Evolutionary conservation across 2,113 vertebrate species (phyloP).

Genomic region (Salvelinus namaycush): DNA sequence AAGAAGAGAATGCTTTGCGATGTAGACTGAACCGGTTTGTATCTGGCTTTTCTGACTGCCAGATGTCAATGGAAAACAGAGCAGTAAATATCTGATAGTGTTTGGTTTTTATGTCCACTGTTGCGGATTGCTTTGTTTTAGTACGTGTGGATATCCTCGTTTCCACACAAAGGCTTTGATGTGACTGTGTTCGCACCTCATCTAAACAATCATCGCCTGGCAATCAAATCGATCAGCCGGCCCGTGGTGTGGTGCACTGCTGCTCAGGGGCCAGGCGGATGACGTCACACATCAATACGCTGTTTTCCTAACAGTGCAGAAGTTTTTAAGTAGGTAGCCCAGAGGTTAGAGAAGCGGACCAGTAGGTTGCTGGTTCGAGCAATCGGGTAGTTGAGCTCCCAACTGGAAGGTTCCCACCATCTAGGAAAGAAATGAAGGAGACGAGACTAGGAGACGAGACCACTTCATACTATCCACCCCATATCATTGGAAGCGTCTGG

Average conservation of each 20-base stretch:
- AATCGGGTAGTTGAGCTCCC: too few species aligned
- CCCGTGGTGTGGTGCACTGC: neutral
- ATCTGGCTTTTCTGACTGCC: conserved; percentile 18
- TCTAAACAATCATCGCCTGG: conserved; percentile 24
- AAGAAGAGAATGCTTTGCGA: conserved; percentile 5
- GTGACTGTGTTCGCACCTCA: conserved; percentile 26
- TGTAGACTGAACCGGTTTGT: neutral
- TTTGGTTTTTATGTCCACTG: neutral
- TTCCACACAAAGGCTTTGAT: neutral
- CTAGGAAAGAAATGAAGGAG: too few species aligned
- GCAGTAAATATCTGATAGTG: neutral
- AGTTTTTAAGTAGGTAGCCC: too few species aligned
- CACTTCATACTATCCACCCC: neutral
- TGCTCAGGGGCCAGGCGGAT: too few species aligned
- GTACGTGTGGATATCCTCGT: neutral
- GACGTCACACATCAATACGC: too few species aligned
- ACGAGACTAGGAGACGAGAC: neutral
- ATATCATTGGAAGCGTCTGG: neutral
- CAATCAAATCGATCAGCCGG: conserved; percentile 2
- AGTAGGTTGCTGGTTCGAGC: too few species aligned
- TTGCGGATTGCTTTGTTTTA: conserved; percentile 11
- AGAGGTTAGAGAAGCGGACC: too few species aligned
- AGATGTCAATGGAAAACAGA: conserved; percentile 30
- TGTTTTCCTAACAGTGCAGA: too few species aligned
- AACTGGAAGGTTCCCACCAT: too few species aligned